Evolutionary conservation across 2,797 vertebrate species (phyloP), one percentile per base, ranked within the genome.

Genomic region (Rachycentron canadum): DNA sequence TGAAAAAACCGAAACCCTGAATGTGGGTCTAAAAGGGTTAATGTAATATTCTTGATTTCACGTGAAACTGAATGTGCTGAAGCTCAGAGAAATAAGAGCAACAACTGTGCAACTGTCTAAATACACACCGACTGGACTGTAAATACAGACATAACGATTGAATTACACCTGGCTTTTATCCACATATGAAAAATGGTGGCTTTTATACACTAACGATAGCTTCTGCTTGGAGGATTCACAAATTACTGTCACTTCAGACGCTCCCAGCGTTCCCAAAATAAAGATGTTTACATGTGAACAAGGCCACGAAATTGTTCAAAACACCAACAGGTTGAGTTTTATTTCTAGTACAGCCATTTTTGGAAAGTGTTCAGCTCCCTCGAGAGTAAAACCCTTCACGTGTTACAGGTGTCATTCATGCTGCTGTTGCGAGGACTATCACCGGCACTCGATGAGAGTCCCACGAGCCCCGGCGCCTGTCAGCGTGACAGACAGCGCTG

Each of bases 361-460:
- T 38, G 16, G 40, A 60, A 67, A 75, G 43, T 28, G 56, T 23
- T 62, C 11, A 2, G 66, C 58, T 82, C 82, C 69, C 73, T 1
- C 0, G 57, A 64, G 82, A 78, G 61, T 8, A 11, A 64, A 87
- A 28, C 14, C 25, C 77, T 75, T 70, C 65, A 73, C n/a, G 57
- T 82, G 68, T 64, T 85, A 58, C 85, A 80, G 82, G 85, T 85
- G 78, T 82, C 79, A 74, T 79, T 82, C 75, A 43, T 56, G 67
- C 72, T 12, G 62, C 78, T 1, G 62, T 7, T 2, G 65, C 21
- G 65, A 78, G 50, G 79, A 69, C 69, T 57, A 68, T 57, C 76
- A 4, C 56, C 13, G 71, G 56, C 59, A 26, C 78, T 57, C 28
- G 11, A 28, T 17, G 55, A 69, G 62, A 49, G 43, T 88, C 84